Conservation (phyloP, 2,797 vertebrate species). For the Agapornis canus region DNA sequence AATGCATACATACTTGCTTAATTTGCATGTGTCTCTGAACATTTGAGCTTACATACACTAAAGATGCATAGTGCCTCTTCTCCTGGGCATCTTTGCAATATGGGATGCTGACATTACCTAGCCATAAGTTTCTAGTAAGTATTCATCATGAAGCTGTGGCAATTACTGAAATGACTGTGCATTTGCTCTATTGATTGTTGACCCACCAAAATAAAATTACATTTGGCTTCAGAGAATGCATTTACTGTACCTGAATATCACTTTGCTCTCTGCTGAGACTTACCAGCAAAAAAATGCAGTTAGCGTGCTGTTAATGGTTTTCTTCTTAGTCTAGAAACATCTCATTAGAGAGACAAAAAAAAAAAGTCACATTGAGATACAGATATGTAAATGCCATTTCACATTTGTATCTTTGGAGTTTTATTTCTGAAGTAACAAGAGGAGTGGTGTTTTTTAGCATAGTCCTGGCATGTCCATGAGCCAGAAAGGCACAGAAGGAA, state of each 20-base stretch:
- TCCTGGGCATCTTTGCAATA: neutral
- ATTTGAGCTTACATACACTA: neutral
- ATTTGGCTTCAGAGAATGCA: conserved; percentile 56
- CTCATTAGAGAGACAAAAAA: neutral
- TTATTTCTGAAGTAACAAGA: neutral
- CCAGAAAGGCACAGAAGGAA: neutral
- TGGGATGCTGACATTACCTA: neutral
- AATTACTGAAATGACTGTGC: conserved; percentile 54
- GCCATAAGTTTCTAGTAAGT: neutral
- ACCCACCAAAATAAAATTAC: conserved; percentile 50
- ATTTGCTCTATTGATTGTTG: conserved; percentile 41
- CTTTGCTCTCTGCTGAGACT: conserved; percentile 25
- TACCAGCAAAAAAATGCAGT: neutral
- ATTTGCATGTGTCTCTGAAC: neutral
- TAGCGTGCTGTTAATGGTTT: conserved; percentile 1
- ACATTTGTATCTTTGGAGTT: neutral
- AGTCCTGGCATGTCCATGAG: neutral
- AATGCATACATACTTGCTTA: neutral
- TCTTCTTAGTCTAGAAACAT: conserved; percentile 23
- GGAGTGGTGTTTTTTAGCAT: neutral
- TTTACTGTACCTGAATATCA: conserved; percentile 34
- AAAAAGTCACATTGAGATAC: neutral
- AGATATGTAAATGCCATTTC: conserved; percentile 13
- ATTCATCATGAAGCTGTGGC: conserved; percentile 34
- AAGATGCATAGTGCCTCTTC: neutral